phyloP scores from a whole-genome alignment of 2,888 invertebrate species.

The Pachymerium ferrugineum region DNA sequence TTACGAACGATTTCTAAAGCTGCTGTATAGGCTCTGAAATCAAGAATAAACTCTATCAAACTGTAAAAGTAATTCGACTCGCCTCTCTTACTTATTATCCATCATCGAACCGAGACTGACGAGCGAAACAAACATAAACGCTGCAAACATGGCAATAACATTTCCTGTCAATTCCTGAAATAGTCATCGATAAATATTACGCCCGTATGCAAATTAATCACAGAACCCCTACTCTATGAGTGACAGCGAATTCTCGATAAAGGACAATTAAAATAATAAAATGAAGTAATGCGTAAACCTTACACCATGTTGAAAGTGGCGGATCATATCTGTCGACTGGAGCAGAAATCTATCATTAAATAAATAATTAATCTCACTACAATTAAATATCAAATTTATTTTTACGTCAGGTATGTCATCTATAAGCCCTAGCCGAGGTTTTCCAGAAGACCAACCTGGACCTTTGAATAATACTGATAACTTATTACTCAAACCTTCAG shows the following conservation, averaged over 20 bases:
- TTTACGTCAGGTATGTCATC: conserved; percentile 67
- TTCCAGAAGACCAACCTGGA: conserved; percentile 82
- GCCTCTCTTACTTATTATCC: neutral
- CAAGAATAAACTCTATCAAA: neutral
- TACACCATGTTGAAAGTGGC: conserved; percentile 61
- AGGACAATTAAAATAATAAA: conserved; percentile 60
- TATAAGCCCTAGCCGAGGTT: conserved; percentile 67
- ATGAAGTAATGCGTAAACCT: conserved; percentile 61
- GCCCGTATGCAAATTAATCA: neutral
- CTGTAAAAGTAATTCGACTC: neutral
- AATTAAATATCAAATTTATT: neutral
- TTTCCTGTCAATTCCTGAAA: neutral
- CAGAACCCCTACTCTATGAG: neutral
- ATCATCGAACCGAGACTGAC: neutral
- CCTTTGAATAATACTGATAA: conserved; percentile 70
- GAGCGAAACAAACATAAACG: neutral
- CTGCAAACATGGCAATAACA: neutral
- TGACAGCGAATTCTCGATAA: conserved; percentile 17
- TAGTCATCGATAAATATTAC: neutral
- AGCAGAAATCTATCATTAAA: conserved; percentile 53
- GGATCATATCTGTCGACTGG: conserved; percentile 62
- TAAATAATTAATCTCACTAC: neutral
- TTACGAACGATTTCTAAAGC: no score
- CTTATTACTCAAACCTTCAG: conserved; percentile 59
- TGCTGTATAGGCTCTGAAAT: no score